These are phyloP conservation scores for Drosophila sturtevanti DNA, from an alignment of 1,140 invertebrate species.

Conservation along the genomic window DNA sequence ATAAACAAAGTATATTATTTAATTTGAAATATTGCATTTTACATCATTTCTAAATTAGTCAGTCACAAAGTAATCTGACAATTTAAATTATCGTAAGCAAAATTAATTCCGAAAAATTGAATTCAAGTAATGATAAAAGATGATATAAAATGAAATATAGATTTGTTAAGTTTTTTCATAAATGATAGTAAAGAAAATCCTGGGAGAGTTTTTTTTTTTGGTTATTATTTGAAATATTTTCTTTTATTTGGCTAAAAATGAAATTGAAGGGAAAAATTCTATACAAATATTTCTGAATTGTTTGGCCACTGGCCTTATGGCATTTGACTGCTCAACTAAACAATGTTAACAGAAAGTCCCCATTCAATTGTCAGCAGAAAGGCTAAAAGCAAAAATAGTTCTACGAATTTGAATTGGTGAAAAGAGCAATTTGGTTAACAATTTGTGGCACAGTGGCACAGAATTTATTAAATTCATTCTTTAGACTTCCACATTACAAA, in stretches of 20 bases:
- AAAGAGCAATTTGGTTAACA: conserved; percentile 5
- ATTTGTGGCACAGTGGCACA: background rate
- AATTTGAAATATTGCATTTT: too few relatives aligned
- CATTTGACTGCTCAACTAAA: background rate
- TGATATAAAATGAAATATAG: too few relatives aligned
- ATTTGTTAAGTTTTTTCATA: too few relatives aligned
- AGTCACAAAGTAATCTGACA: too few relatives aligned
- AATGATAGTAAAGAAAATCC: too few relatives aligned
- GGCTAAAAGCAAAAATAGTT: background rate
- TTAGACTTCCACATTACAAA: conserved; percentile 59
- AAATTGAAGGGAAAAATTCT: background rate
- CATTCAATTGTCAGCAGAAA: background rate
- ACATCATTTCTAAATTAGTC: too few relatives aligned
- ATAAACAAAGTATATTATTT: too few relatives aligned
- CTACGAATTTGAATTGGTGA: conserved; percentile 16
- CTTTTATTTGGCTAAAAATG: background rate
- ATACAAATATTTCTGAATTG: background rate
- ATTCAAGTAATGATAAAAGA: too few relatives aligned
- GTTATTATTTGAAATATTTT: too few relatives aligned
- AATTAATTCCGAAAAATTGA: too few relatives aligned
- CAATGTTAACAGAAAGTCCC: background rate
- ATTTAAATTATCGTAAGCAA: too few relatives aligned
- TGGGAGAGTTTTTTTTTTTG: too few relatives aligned
- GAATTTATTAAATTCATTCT: background rate
- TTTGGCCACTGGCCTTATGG: background rate